These are phyloP conservation scores for Amaurobius ferox DNA, from an alignment of 2,888 invertebrate genomes.

Conservation along the genomic window DNA sequence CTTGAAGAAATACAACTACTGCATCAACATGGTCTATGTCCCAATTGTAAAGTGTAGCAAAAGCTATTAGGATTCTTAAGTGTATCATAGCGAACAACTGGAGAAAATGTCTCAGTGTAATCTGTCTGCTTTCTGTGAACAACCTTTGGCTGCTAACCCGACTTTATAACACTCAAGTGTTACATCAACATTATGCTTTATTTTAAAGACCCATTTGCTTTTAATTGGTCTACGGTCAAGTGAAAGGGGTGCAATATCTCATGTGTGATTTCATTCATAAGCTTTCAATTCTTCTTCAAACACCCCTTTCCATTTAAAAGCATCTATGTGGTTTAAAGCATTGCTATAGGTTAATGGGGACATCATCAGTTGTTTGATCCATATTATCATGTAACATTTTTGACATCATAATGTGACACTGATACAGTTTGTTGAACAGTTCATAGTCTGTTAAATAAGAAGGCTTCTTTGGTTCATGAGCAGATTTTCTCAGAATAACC, in stretches of 20 bases:
- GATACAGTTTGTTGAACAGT: no score
- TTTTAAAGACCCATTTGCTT: slow-evolving; percentile 74
- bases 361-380: no score
- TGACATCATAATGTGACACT: no score
- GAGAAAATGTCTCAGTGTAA: slow-evolving; percentile 74
- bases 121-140: slow-evolving; percentile 71
- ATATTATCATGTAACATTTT: no score
- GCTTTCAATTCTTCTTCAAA: no score
- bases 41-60: slow-evolving; percentile 52
- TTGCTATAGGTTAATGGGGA: no score
- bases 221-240: slow-evolving; percentile 65
- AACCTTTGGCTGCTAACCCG: slow-evolving; percentile 74
- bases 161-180: slow-evolving; percentile 73
- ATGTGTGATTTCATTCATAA: slow-evolving; percentile 73
- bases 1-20: slow-evolving; percentile 73
- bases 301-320: no score
- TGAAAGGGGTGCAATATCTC: slow-evolving; percentile 70
- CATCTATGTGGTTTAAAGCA: no score
- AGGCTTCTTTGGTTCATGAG: no score
- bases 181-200: slow-evolving; percentile 71
- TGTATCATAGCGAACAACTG: slow-evolving; percentile 71
- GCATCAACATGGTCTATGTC: slow-evolving; percentile 73
- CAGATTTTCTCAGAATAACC: no score
- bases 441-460: no score
- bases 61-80: slow-evolving; percentile 71